These are phyloP conservation scores for Sebastes alutus DNA, from an alignment of 2,797 vertebrate species.

Conservation along the genomic window DNA sequence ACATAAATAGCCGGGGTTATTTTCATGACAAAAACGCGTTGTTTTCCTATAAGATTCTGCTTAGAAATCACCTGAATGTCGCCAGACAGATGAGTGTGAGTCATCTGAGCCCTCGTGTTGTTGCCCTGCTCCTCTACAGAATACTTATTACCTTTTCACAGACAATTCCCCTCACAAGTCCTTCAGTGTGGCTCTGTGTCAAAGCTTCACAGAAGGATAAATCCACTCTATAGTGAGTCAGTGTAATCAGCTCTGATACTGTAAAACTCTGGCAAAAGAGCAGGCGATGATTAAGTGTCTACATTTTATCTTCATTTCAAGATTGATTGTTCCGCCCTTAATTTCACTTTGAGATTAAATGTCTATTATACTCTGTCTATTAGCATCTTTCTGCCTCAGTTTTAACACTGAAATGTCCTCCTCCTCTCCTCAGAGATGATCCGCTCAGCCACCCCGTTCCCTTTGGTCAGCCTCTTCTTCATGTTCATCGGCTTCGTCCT, in stretches of 20 bases:
- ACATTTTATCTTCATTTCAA: background rate
- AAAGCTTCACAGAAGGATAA: background rate
- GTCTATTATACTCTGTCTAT: background rate
- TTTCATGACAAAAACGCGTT: background rate
- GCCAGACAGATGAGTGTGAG: conserved; percentile 17
- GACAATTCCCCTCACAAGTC: conserved; percentile 8
- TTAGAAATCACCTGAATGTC: background rate
- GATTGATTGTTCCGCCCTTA: background rate
- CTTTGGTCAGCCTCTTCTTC: conserved; percentile 95
- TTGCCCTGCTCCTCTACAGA: conserved; percentile 26
- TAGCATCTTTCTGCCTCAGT: background rate
- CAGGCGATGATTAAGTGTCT: background rate
- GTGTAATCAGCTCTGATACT: background rate
- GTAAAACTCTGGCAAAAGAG: background rate
- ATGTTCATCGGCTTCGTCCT: conserved; percentile 97
- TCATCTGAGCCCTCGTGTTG: conserved; percentile 7
- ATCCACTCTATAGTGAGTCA: background rate
- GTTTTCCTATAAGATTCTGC: background rate
- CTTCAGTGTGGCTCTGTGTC: conserved; percentile 6
- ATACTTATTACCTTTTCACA: conserved; percentile 36
- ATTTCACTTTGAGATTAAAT: background rate
- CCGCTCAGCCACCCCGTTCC: conserved; percentile 94
- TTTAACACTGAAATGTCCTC: background rate
- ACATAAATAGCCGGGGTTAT: background rate
- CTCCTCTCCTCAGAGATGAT: conserved; percentile 89